Conservation (phyloP, 1,140 invertebrate genomes). For the Choristoneura fumiferana region DNA sequence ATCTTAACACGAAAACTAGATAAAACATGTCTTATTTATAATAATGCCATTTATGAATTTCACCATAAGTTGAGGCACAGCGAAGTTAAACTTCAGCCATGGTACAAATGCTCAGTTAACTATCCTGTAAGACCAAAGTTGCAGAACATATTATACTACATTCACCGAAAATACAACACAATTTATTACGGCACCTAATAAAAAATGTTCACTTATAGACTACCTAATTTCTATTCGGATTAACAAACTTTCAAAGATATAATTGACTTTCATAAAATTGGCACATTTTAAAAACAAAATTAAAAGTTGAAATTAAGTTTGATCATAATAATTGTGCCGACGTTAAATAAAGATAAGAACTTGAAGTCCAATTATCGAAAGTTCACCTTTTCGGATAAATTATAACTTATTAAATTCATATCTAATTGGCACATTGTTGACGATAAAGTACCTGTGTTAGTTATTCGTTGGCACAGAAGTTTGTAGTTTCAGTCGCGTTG, state of each 20-base stretch:
- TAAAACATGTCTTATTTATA: background rate
- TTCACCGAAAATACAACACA: no score
- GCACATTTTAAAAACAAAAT: background rate
- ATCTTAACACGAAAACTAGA: background rate
- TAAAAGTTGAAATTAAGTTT: no score
- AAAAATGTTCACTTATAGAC: no score
- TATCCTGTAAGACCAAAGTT: no score
- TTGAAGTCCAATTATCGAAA: background rate
- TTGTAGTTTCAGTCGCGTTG: slow-evolving; percentile 12
- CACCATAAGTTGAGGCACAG: no score
- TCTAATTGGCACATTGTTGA: slow-evolving; percentile 22
- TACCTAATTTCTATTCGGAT: no score
- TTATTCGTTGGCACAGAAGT: slow-evolving; percentile 27
- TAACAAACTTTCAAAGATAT: background rate
- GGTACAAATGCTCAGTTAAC: no score
- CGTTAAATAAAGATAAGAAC: background rate
- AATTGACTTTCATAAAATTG: slow-evolving; percentile 13
- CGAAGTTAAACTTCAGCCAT: no score
- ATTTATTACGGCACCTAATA: no score
- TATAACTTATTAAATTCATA: slow-evolving; percentile 10
- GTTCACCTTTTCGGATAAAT: background rate
- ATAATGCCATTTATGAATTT: no score
- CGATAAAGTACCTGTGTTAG: background rate
- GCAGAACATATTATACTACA: no score
- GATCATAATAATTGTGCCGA: no score